These are phyloP conservation scores for Macrobrachium rosenbergii DNA, from an alignment of 1,140 invertebrate species.

Conservation along the genomic window DNA sequence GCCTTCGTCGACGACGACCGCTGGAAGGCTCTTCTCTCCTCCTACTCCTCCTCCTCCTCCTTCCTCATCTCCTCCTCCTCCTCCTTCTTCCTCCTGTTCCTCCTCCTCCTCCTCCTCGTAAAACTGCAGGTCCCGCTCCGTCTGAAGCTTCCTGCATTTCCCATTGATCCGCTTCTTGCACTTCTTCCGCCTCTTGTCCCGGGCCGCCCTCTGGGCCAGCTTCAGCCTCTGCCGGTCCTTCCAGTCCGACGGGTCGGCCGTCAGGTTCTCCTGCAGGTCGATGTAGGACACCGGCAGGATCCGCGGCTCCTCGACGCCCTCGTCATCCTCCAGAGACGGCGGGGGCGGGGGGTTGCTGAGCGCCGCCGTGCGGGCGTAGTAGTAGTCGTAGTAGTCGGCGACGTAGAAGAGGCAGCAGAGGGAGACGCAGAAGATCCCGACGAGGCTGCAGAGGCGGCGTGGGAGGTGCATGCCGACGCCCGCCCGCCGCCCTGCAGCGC, in stretches of 20 bases:
- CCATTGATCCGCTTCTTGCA: slow-evolving; percentile 29
- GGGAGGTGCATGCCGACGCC: slow-evolving; percentile 47
- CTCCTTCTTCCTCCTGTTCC: neutral
- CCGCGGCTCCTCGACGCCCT: neutral
- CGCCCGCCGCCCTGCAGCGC: neutral
- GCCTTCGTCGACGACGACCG: neutral
- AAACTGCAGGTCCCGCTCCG: slow-evolving; percentile 17
- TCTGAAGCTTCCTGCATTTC: slow-evolving; percentile 12
- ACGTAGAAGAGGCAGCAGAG: slow-evolving; percentile 42
- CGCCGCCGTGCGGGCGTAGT: slow-evolving; percentile 24
- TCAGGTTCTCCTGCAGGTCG: slow-evolving; percentile 1
- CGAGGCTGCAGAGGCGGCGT: slow-evolving; percentile 52
- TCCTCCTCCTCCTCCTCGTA: neutral
- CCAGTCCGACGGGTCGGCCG: neutral
- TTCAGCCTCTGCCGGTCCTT: neutral
- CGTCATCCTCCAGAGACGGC: neutral
- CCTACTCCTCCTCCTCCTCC: neutral
- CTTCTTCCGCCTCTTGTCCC: slow-evolving; percentile 17
- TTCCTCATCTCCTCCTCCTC: neutral
- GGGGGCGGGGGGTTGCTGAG: neutral
- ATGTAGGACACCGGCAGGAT: neutral
- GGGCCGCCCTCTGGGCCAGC: neutral
- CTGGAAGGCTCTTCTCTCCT: neutral
- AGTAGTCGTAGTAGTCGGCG: slow-evolving; percentile 38
- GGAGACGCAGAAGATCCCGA: slow-evolving; percentile 33